A percentile compares a stretch with the other conserved stretches of the same genome.
These are phyloP conservation scores for Halcyon smyrnensis DNA, from an alignment of 2,797 vertebrate species.

Conservation along the genomic window DNA sequence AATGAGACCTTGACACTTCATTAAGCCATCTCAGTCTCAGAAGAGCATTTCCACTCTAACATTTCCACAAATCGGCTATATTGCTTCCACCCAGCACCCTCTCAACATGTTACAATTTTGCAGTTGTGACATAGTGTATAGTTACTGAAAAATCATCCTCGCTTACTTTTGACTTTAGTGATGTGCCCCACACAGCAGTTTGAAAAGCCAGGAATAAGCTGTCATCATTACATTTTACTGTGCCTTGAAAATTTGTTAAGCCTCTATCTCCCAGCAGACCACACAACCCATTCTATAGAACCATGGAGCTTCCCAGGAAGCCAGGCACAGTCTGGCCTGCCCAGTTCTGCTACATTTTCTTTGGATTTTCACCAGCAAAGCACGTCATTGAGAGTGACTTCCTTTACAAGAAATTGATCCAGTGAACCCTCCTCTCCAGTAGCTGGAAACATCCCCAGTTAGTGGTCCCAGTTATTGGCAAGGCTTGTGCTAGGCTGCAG, in stretches of 20 bases:
- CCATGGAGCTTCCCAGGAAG: background rate
- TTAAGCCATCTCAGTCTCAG: background rate
- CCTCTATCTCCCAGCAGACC: background rate
- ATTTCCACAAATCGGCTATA: background rate
- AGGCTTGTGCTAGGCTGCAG: background rate
- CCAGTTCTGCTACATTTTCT: background rate
- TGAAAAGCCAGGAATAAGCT: background rate
- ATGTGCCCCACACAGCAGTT: background rate
- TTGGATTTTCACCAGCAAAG: background rate
- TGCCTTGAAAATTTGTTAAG: background rate
- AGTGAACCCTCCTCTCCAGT: background rate
- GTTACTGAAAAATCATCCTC: accelerated
- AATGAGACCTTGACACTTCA: background rate
- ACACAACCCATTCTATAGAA: background rate
- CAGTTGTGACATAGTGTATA: background rate
- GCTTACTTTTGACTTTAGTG: background rate
- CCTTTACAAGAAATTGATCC: background rate
- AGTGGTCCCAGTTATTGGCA: background rate
- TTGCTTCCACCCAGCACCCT: background rate
- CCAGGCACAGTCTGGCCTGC: background rate
- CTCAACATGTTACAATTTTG: background rate
- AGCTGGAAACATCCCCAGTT: background rate
- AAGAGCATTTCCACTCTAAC: background rate
- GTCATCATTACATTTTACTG: background rate
- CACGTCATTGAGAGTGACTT: background rate